phyloP scores from a whole-genome alignment of 64 coral and sea anemone species.

The Actinia equina region DNA sequence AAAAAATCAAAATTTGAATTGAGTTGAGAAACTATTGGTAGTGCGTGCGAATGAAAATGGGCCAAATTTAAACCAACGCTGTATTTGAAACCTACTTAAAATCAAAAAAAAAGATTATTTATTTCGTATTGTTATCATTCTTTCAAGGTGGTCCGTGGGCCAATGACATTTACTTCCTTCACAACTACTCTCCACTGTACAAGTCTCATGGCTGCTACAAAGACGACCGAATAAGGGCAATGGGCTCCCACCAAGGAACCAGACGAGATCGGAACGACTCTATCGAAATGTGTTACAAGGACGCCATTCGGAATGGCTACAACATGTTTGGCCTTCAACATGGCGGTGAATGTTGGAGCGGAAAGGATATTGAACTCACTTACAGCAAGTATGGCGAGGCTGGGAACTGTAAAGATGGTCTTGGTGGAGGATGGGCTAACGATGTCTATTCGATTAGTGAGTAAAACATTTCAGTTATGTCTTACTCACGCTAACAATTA shows the following conservation, averaged over 20 bases:
- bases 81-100: no score
- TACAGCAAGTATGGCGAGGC: constrained; percentile 49
- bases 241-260: constrained; percentile 18
- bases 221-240: constrained; percentile 14
- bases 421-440: constrained; percentile 55
- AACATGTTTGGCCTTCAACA: constrained; percentile 52
- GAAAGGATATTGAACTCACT: constrained; percentile 16
- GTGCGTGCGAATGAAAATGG: no score
- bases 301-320: constrained; percentile 31
- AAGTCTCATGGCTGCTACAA: constrained; percentile 25
- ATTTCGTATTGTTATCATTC: not conserved
- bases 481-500: no score
- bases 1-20: no score
- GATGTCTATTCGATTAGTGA: constrained; percentile 44
- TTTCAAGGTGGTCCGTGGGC: constrained; percentile 4
- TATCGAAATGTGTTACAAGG: constrained; percentile 37
- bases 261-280: constrained; percentile 33
- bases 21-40: no score
- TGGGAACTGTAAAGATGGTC: constrained; percentile 40
- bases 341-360: constrained; percentile 40
- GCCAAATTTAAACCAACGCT: no score
- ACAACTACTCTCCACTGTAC: not conserved
- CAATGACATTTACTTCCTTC: constrained; percentile 12
- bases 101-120: no score
- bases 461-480: not conserved